Evolutionary conservation across 2,797 vertebrate genomes (phyloP).

Genomic region (Leuciscus waleckii): DNA sequence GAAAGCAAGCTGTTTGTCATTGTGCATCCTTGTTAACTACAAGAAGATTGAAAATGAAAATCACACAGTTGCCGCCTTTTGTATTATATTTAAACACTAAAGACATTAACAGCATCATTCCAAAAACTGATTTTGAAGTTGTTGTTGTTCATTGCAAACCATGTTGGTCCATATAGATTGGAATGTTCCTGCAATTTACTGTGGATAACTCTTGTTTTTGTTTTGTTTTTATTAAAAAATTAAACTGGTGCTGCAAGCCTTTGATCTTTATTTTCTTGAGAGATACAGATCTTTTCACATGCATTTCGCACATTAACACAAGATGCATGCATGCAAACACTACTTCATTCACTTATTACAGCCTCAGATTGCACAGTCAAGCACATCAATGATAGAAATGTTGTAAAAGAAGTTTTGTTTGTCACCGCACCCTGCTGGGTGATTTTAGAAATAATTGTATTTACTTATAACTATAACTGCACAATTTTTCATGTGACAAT

Average conservation of each 20-base stretch:
- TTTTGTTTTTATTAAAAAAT: not conserved
- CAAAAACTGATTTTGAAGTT: constrained; percentile 8
- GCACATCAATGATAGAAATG: not conserved
- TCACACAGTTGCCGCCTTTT: not conserved
- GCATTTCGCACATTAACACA: not conserved
- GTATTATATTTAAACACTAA: constrained; percentile 4
- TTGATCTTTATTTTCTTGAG: not conserved
- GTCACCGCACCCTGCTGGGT: not conserved
- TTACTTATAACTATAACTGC: not conserved
- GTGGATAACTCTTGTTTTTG: not conserved
- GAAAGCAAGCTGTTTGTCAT: constrained; percentile 4
- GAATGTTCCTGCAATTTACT: not conserved
- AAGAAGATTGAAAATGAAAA: not conserved
- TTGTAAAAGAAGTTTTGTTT: not conserved
- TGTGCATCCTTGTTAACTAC: not conserved
- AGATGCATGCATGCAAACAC: not conserved
- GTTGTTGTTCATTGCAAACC: not conserved
- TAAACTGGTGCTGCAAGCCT: not conserved
- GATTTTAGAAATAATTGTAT: not conserved
- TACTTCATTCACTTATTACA: not conserved
- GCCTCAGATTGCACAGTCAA: not conserved
- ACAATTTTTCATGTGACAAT: not conserved
- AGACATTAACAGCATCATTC: constrained; percentile 10
- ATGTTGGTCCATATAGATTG: not conserved
- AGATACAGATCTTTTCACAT: not conserved